Base-by-base conservation (phyloP, 2,113 vertebrate species). In the Lathamus discolor region DNA sequence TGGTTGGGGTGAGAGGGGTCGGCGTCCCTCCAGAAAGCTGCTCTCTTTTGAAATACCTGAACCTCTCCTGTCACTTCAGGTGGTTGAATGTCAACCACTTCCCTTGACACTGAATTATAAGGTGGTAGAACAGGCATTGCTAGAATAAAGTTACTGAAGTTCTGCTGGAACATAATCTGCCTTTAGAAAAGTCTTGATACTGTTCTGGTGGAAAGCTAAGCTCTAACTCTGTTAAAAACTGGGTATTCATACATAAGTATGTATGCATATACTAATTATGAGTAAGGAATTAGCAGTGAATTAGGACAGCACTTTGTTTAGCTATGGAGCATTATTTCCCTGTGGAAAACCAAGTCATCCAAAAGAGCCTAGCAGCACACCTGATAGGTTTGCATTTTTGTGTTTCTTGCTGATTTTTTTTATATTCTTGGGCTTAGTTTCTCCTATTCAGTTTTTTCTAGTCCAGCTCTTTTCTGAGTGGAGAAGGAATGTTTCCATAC, bases 281-380 rank as follows among this genome's bases (percentile, higher is more conserved):
- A 61, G 24, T 33, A 17, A 46, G 33, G 33, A n/a, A 52, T 46
- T 43, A 70, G 4, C 2, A 3, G 23, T 79, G 46, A 5, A 8
- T 86, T 52, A 35, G 62, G 24, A 22, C 8, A 55, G 13, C 4
- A 3, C 28, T 72, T 88, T 68, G 19, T 54, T 31, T 35, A 33
- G n/a, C 43, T 6, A 2, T 31, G 24, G 10, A 63, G 9, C 0
- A 0, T 74, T 37, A 49, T 1, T 31, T 59, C 13, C 12, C 49
- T 19, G 16, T 33, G 54, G 74, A 55, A 39, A 80, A 24, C 6
- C 20, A 48, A 68, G 17, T 31, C 19, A 48, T 19, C 14, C 23
- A 28, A 24, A 84, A 54, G 7, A 90, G 14, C 16, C 25, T 46
- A 22, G 35, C 6, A 73, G 27, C 25, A 61, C 27, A 37, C 13